Evolutionary conservation across 35 echinoderm and acorn worm species (phyloP).

Genomic region (Ophiothrix spiculata): DNA sequence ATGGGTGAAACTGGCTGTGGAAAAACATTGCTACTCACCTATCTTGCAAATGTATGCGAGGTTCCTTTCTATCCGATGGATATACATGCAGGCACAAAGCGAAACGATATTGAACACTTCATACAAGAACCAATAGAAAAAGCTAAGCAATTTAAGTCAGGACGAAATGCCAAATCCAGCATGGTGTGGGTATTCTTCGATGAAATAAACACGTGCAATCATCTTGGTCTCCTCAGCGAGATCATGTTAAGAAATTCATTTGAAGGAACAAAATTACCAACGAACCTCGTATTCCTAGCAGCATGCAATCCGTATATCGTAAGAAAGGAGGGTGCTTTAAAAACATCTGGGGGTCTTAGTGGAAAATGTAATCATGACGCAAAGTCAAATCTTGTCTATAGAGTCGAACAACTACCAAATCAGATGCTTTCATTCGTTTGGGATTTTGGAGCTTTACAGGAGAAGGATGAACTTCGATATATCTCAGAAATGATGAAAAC

Average conservation of each 20-base stretch:
- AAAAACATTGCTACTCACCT: constrained; percentile 28
- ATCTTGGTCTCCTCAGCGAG: constrained; percentile 29
- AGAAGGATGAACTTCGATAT: constrained; percentile 29
- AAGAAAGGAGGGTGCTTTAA: background rate
- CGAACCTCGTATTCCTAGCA: constrained; percentile 30
- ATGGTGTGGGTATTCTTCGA: constrained; percentile 33
- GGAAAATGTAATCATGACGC: constrained; percentile 8
- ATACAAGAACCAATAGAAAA: background rate
- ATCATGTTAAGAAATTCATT: constrained; percentile 23
- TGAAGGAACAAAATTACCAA: background rate
- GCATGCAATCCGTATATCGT: constrained; percentile 32
- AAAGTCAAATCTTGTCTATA: constrained; percentile 30
- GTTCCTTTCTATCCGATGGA: constrained; percentile 18
- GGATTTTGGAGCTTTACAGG: constrained; percentile 31
- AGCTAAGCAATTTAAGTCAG: background rate
- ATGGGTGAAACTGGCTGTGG: constrained; percentile 52
- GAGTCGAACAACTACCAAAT: constrained; percentile 35
- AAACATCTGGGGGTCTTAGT: background rate
- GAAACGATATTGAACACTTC: background rate
- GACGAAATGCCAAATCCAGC: too few relatives aligned
- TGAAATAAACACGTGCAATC: constrained; percentile 44
- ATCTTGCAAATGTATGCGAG: constrained; percentile 32
- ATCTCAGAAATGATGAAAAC: constrained; percentile 11
- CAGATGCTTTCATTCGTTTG: constrained; percentile 26
- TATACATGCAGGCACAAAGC: constrained; percentile 21